Evolutionary conservation across 2,888 invertebrate genomes (phyloP).

Genomic region (Panorpa germanica): DNA sequence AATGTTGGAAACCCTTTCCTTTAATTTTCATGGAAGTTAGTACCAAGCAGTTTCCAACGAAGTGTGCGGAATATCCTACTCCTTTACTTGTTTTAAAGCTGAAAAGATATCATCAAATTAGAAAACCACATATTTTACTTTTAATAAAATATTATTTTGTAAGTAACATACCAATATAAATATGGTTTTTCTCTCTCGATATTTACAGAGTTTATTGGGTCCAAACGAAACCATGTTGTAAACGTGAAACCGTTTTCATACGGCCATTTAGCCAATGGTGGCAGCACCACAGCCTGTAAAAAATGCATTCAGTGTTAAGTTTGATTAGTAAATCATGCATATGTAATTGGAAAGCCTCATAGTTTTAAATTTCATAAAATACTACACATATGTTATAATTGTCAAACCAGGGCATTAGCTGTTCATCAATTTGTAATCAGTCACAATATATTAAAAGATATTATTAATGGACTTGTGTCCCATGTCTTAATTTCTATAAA

Average conservation of each 20-base stretch:
- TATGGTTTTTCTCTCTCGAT: conserved; percentile 98
- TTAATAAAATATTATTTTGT: neutral
- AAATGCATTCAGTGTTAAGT: conserved; percentile 13
- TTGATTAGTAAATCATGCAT: no score
- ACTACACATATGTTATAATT: no score
- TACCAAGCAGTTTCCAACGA: conserved; percentile 96
- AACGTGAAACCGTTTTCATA: conserved; percentile 99
- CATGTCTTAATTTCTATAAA: no score
- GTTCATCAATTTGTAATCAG: no score
- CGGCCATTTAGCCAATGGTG: conserved; percentile 96
- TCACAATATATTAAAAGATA: no score
- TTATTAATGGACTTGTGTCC: no score
- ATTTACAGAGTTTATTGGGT: conserved; percentile 95
- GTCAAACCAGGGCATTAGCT: no score
- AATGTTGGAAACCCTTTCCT: conserved; percentile 98
- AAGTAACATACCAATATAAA: conserved; percentile 70
- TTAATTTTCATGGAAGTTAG: conserved; percentile 97
- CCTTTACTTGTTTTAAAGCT: conserved; percentile 99
- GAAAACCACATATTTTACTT: neutral
- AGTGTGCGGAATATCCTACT: conserved; percentile 97
- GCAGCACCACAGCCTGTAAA: conserved; percentile 84
- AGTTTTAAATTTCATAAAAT: no score
- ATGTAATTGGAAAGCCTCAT: no score
- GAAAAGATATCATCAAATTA: conserved; percentile 17
- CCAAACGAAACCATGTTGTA: conserved; percentile 97